phyloP scores from a whole-genome alignment of 2,113 vertebrate genomes.

The Sapajus apella region DNA sequence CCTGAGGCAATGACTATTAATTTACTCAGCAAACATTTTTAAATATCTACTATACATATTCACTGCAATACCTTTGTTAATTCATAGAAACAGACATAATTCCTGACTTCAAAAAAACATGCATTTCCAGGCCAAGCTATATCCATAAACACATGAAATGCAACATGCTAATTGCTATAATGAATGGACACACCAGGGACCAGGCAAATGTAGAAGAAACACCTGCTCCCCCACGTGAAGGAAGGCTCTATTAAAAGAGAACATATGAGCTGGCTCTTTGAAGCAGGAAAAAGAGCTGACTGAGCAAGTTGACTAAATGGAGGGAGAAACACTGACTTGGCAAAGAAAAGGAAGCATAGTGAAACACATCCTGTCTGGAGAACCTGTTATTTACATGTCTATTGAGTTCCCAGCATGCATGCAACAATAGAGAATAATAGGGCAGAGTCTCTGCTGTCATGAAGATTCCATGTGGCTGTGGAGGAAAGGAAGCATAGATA shows the following conservation, averaged over 20 bases:
- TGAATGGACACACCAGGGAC: no score
- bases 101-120: background rate
- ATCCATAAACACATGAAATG: background rate
- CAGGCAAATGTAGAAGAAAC: background rate
- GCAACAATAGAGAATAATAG: rapidly evolving
- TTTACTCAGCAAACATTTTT: background rate
- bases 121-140: background rate
- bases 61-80: background rate
- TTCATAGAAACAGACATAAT: background rate
- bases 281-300: background rate
- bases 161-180: background rate
- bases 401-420: background rate
- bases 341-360: background rate
- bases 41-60: background rate
- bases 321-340: background rate
- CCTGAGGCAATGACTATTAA: background rate
- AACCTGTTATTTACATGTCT: background rate
- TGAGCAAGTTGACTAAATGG: background rate
- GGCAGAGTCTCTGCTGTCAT: background rate
- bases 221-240: background rate
- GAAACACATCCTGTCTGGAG: background rate
- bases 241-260: background rate
- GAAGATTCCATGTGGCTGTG: background rate
- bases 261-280: background rate
- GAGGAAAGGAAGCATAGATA: background rate